A percentile compares a stretch with the other conserved stretches of the same genome.
Conservation (phyloP, 1,140 invertebrate genomes). For the Bombus fervidus region DNA sequence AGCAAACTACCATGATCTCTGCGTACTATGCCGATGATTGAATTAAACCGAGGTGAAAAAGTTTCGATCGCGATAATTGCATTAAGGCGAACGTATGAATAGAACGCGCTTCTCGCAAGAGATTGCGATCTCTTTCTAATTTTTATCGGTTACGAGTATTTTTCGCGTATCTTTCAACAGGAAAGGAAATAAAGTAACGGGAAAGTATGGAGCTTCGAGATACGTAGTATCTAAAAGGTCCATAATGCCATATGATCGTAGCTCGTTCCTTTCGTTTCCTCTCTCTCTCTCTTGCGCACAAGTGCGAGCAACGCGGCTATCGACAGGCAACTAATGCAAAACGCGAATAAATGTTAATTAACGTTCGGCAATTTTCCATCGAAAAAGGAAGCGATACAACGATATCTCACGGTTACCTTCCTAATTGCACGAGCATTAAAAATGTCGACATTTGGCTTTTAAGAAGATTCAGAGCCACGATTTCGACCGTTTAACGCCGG, state of each 20-base stretch:
- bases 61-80: not conserved
- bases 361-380: not conserved
- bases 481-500: not conserved
- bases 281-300: not conserved
- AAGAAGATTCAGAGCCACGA: not conserved
- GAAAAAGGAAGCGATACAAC: not conserved
- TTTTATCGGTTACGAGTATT: not conserved
- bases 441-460: not conserved
- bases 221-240: constrained; percentile 33
- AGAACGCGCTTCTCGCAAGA: not conserved
- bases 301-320: not conserved
- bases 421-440: not conserved
- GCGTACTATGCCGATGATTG: not conserved
- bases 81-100: not conserved
- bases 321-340: constrained; percentile 49
- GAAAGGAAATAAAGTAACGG: too few relatives aligned
- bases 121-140: not conserved
- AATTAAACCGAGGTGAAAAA: not conserved
- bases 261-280: not conserved
- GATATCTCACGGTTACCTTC: not conserved
- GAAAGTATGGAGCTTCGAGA: too few relatives aligned
- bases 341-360: constrained; percentile 36
- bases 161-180: too few relatives aligned
- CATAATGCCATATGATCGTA: constrained; percentile 1
- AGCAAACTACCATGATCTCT: not conserved